phyloP scores from a whole-genome alignment of 2,888 invertebrate species.

The Leptarthrus brevirostris region DNA sequence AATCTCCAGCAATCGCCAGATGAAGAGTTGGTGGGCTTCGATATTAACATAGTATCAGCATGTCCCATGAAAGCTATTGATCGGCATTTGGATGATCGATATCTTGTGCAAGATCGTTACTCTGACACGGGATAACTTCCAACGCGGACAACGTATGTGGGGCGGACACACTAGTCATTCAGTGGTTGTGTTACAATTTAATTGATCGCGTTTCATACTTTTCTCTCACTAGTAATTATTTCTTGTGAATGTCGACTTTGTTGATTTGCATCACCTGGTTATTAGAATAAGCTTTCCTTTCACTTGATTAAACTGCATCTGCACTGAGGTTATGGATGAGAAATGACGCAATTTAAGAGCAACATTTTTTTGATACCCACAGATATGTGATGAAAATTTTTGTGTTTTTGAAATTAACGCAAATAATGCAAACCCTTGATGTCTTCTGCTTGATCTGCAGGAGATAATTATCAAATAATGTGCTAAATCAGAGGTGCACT shows the following conservation, averaged over 20 bases:
- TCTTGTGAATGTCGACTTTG: constrained; percentile 17
- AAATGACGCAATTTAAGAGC: no score
- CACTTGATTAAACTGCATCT: no score
- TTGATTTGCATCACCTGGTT: constrained; percentile 15
- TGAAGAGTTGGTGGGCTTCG: not conserved
- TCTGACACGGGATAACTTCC: not conserved
- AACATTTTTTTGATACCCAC: no score
- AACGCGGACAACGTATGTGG: not conserved
- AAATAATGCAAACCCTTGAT: no score
- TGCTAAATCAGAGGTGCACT: no score
- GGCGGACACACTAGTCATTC: not conserved
- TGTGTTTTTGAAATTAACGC: no score
- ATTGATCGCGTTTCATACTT: constrained; percentile 18
- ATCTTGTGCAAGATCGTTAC: constrained; percentile 16
- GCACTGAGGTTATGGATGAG: no score
- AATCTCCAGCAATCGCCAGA: not conserved
- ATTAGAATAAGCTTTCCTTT: constrained; percentile 17
- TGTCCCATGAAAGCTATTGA: not conserved
- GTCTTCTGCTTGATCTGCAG: no score
- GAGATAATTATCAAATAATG: no score
- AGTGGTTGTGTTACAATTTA: not conserved
- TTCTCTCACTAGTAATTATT: constrained; percentile 7
- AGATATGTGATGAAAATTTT: no score
- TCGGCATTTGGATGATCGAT: not conserved
- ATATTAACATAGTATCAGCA: not conserved